Conservation (phyloP, 30 jellyfish, hydroid and myxozoan species). For the Mastigias papua region DNA sequence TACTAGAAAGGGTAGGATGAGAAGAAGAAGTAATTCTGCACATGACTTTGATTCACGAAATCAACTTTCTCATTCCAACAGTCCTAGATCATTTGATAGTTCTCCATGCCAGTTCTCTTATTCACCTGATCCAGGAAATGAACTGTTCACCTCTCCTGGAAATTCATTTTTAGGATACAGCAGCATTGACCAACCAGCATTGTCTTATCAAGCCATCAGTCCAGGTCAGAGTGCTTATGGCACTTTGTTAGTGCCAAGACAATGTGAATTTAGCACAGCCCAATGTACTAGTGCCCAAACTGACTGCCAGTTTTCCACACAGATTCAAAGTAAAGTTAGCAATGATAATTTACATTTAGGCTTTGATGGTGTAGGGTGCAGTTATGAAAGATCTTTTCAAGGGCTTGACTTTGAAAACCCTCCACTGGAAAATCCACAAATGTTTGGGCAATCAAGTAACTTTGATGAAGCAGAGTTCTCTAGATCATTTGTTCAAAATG, state of each 20-base stretch:
- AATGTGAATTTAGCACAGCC: not conserved
- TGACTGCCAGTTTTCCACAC: not conserved
- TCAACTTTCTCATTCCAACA: not conserved
- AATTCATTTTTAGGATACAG: not conserved
- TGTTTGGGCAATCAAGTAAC: not conserved
- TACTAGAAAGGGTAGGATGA: not conserved
- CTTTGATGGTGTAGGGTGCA: not conserved
- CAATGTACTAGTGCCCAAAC: not conserved
- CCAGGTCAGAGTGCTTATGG: not conserved
- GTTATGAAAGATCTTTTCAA: too few species aligned
- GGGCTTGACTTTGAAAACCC: constrained; percentile 73
- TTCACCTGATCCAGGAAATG: not conserved
- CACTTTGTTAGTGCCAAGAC: not conserved
- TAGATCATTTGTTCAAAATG: constrained; percentile 33
- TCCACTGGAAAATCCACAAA: constrained; percentile 19
- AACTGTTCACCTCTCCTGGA: not conserved
- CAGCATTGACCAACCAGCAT: not conserved
- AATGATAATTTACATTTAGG: not conserved
- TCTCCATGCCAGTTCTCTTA: not conserved
- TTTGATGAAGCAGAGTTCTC: constrained; percentile 55
- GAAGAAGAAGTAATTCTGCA: constrained; percentile 1
- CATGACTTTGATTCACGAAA: not conserved
- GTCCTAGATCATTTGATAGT: not conserved
- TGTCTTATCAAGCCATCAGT: not conserved
- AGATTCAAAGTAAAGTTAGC: not conserved